phyloP scores from a whole-genome alignment of 2,888 invertebrate genomes.

The Drosophila buzzatii region DNA sequence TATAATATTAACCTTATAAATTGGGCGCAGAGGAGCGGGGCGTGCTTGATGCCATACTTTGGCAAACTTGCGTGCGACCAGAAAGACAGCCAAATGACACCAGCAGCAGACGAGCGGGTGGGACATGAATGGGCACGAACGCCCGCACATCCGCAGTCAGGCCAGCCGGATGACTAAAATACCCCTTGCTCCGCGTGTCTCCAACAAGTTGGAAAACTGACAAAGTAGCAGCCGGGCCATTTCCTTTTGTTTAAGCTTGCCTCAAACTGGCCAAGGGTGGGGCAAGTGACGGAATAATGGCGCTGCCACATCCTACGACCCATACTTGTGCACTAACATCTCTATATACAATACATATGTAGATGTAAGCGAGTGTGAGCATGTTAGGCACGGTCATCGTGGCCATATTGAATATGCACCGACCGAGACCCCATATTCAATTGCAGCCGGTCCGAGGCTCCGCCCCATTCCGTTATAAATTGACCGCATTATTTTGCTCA shows the following conservation, averaged over 20 bases:
- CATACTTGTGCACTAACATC: constrained; percentile 29
- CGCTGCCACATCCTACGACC: constrained; percentile 53
- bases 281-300: constrained; percentile 68
- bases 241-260: constrained; percentile 82
- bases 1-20: constrained; percentile 80
- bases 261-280: constrained; percentile 70
- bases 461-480: constrained; percentile 65
- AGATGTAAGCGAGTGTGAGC: background rate
- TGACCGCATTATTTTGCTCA: constrained; percentile 82
- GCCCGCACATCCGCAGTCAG: constrained; percentile 72
- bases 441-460: background rate
- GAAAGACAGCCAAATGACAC: constrained; percentile 71
- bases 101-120: constrained; percentile 47
- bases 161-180: constrained; percentile 27
- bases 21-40: constrained; percentile 55
- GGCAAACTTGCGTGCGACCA: constrained; percentile 81
- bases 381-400: constrained; percentile 27
- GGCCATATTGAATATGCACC: constrained; percentile 46
- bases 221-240: constrained; percentile 78
- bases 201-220: constrained; percentile 73
- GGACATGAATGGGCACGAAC: constrained; percentile 30
- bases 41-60: constrained; percentile 70
- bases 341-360: background rate
- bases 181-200: constrained; percentile 1
- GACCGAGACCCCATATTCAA: constrained; percentile 31